Evolutionary conservation across 2,113 vertebrate genomes (phyloP).

Genomic region (Scortum barcoo): DNA sequence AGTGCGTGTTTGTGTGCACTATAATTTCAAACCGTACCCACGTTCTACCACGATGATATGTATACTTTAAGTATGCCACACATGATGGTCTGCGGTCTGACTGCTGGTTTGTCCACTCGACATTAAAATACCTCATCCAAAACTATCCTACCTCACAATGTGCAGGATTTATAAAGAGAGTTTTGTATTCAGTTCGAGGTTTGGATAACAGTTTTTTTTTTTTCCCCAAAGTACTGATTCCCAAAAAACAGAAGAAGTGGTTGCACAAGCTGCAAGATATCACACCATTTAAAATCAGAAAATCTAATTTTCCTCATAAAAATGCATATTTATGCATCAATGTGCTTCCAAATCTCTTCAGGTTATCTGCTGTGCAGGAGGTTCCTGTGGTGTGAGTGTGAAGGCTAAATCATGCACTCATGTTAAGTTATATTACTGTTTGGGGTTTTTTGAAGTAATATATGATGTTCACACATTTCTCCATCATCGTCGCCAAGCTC

Average conservation of each 20-base stretch:
- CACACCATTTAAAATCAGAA: background rate
- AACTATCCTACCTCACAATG: background rate
- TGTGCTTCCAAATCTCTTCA: background rate
- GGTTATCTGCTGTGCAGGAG: background rate
- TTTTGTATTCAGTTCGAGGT: background rate
- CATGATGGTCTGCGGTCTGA: background rate
- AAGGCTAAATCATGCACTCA: background rate
- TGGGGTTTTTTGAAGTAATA: background rate
- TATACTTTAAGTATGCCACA: background rate
- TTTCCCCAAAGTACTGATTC: background rate
- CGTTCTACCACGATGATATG: background rate
- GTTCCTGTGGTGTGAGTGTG: background rate
- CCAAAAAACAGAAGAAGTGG: background rate
- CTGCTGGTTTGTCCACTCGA: background rate
- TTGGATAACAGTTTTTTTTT: background rate
- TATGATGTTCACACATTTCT: background rate
- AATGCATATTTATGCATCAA: slow-evolving; percentile 1
- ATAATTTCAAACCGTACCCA: background rate
- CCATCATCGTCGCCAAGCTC: background rate
- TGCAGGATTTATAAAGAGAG: no score
- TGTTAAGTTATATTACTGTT: background rate
- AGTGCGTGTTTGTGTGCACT: background rate
- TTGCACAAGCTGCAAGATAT: background rate
- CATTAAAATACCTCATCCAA: slow-evolving; percentile 18
- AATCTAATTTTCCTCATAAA: background rate